Percentiles rank a stretch among this genome's conserved stretches.
These are phyloP conservation scores for Cosmia trapezina DNA, from an alignment of 2,888 invertebrate species.

Conservation along the genomic window DNA sequence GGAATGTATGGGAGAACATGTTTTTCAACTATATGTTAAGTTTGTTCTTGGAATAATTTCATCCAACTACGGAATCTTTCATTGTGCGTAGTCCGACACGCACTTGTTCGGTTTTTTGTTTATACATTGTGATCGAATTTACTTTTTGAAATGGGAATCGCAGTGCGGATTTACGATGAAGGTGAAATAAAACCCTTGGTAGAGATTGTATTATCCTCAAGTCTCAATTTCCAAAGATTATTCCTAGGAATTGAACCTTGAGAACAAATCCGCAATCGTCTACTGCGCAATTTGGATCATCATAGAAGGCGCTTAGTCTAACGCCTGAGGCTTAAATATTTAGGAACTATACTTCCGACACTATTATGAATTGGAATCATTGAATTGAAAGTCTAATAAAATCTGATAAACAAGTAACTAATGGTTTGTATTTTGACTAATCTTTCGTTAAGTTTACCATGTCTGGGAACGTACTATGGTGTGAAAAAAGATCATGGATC, in stretches of 20 bases:
- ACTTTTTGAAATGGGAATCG: constrained; percentile 18
- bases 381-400: background rate
- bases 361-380: background rate
- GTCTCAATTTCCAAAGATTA: background rate
- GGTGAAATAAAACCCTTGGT: background rate
- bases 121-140: constrained; percentile 22
- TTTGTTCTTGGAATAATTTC: no score
- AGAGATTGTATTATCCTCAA: constrained; percentile 4
- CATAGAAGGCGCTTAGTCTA: constrained; percentile 8
- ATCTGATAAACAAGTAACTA: no score
- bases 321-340: constrained; percentile 35
- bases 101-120: constrained; percentile 10
- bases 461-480: no score
- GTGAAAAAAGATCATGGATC: no score
- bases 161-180: background rate
- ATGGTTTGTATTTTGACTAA: no score
- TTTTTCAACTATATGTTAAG: no score
- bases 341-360: constrained; percentile 20
- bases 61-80: no score
- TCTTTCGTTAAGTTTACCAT: no score
- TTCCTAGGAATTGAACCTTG: constrained; percentile 20
- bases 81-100: no score
- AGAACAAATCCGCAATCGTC: constrained; percentile 20
- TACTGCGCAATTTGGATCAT: constrained; percentile 21
- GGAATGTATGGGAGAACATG: no score